Percentiles rank a stretch among this genome's conserved stretches.
Evolutionary conservation across 2,888 invertebrate genomes (phyloP).

Genomic region (Tipula helvola): DNA sequence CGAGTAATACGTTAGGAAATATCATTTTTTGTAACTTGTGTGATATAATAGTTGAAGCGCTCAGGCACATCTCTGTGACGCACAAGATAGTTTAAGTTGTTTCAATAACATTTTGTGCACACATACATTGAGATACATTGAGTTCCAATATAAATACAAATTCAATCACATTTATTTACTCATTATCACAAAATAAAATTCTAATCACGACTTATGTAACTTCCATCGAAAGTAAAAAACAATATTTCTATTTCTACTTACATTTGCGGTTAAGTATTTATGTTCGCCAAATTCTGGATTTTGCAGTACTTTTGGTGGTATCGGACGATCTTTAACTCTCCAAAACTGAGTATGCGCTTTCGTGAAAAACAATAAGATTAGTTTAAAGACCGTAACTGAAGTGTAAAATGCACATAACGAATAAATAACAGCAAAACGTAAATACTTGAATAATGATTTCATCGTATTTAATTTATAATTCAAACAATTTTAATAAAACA

Average conservation of each 20-base stretch:
- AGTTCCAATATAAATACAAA: background rate
- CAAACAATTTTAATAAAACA: background rate
- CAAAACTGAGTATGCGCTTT: conserved; percentile 18
- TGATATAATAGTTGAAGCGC: no score
- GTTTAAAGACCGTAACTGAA: background rate
- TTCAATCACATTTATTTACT: background rate
- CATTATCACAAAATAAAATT: background rate
- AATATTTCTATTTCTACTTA: conserved; percentile 26
- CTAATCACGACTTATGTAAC: background rate
- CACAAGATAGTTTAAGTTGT: no score
- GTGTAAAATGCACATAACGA: background rate
- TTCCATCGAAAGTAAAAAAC: background rate
- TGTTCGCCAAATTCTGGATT: conserved; percentile 42
- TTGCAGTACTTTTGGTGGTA: conserved; percentile 37
- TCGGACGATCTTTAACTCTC: conserved; percentile 33
- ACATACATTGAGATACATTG: no score
- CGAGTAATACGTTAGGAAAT: no score
- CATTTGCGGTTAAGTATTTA: conserved; percentile 42
- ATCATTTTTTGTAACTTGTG: no score
- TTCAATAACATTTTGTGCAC: no score
- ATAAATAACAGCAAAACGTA: background rate
- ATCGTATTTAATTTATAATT: background rate
- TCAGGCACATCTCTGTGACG: no score
- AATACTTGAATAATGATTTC: background rate
- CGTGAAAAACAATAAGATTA: background rate